These are phyloP conservation scores for Apteryx mantelli DNA, from an alignment of 2,113 vertebrate genomes.

Conservation along the genomic window DNA sequence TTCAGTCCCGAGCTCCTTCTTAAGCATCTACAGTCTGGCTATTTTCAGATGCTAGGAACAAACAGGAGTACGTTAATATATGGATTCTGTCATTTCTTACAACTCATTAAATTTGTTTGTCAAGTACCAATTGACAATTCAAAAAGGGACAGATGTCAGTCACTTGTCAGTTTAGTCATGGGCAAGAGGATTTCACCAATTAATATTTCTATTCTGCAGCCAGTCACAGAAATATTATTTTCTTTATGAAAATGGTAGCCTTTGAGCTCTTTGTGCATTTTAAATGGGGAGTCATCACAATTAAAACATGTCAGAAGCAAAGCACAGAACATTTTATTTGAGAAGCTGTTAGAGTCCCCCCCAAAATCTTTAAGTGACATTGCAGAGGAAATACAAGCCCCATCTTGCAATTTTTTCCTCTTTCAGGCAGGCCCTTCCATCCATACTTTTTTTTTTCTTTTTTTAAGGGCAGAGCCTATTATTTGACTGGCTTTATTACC, in stretches of 20 bases:
- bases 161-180: not conserved
- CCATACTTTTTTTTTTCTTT: not conserved
- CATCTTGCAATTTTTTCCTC: not conserved
- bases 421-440: not conserved
- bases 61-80: not conserved
- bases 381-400: not conserved
- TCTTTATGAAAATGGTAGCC: constrained; percentile 20
- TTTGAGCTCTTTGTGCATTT: constrained; percentile 35
- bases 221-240: constrained; percentile 17
- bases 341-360: not conserved
- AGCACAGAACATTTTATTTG: not conserved
- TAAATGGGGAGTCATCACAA: constrained; percentile 28
- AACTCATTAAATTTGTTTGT: not conserved
- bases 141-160: not conserved
- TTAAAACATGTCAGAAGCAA: not conserved
- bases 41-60: not conserved
- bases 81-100: not conserved
- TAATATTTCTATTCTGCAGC: not conserved
- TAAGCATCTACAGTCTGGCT: not conserved
- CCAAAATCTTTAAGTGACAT: constrained; percentile 11
- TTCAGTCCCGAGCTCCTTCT: not conserved
- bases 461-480: not conserved
- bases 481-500: not conserved
- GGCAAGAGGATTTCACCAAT: constrained; percentile 35
- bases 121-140: not conserved